Percentiles rank a stretch among this genome's conserved stretches.
Evolutionary conservation across 2,888 invertebrate species (phyloP).

Genomic region (Nineta flava): DNA sequence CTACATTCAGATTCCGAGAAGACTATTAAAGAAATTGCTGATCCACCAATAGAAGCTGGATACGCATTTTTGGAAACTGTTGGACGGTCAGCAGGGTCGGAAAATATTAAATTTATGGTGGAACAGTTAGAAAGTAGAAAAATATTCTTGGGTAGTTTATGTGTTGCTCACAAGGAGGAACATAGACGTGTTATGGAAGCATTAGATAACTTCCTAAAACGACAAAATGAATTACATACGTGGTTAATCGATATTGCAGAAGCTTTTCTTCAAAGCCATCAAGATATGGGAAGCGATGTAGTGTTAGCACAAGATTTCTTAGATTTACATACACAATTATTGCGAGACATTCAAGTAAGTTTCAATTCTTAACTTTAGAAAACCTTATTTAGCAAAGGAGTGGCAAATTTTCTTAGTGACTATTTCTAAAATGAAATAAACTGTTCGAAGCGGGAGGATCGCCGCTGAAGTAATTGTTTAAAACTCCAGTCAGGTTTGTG

Average conservation of each 20-base stretch:
- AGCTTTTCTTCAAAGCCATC: constrained; percentile 52
- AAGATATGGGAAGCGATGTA: constrained; percentile 55
- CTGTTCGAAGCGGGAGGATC: too few relatives aligned
- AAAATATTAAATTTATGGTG: constrained; percentile 46
- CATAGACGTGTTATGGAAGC: constrained; percentile 51
- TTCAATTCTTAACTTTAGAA: too few relatives aligned
- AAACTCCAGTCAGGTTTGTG: too few relatives aligned
- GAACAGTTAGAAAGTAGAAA: constrained; percentile 61
- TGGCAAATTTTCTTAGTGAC: too few relatives aligned
- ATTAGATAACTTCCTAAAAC: constrained; percentile 49
- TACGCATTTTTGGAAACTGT: constrained; percentile 53
- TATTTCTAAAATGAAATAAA: not conserved
- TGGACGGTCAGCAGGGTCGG: constrained; percentile 44
- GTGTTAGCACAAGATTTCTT: constrained; percentile 54
- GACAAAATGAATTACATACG: constrained; percentile 50
- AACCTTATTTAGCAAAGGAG: too few relatives aligned
- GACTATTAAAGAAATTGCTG: constrained; percentile 48
- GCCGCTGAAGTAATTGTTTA: too few relatives aligned
- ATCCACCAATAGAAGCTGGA: constrained; percentile 52
- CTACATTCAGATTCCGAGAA: constrained; percentile 48
- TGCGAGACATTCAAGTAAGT: constrained; percentile 53
- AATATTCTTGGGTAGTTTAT: constrained; percentile 42
- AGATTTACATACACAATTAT: constrained; percentile 52
- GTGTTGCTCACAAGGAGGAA: constrained; percentile 50
- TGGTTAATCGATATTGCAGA: constrained; percentile 62